Evolutionary conservation across 2,797 vertebrate genomes (phyloP).

Genomic region (Valencia hispanica): DNA sequence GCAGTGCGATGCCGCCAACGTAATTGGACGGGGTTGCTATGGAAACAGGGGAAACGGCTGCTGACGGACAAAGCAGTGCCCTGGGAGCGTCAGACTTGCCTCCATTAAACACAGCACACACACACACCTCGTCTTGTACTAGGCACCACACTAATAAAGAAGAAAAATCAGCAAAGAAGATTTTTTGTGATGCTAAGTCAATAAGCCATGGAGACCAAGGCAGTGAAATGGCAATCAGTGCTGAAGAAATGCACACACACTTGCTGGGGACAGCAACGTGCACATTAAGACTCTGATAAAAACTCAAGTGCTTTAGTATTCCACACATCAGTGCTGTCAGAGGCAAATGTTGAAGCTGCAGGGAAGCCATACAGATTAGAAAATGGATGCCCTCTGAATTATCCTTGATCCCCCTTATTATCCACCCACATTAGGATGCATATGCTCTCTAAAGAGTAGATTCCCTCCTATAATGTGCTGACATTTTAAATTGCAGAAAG

Average conservation of each 20-base stretch:
- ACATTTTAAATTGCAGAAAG: not conserved
- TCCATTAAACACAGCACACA: slow-evolving; percentile 51
- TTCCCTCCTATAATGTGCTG: slow-evolving; percentile 22
- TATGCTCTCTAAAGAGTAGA: slow-evolving; percentile 31
- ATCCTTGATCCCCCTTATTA: slow-evolving; percentile 48
- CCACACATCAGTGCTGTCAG: slow-evolving; percentile 32
- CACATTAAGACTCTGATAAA: slow-evolving; percentile 38
- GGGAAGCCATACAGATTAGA: slow-evolving; percentile 28
- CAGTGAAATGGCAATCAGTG: slow-evolving; percentile 33
- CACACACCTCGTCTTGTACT: slow-evolving; percentile 8
- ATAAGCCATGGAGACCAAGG: slow-evolving; percentile 33
- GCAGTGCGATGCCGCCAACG: slow-evolving; percentile 73
- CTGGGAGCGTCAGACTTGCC: slow-evolving; percentile 83
- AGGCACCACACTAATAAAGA: slow-evolving; percentile 11
- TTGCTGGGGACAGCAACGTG: slow-evolving; percentile 6
- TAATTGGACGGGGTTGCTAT: slow-evolving; percentile 96
- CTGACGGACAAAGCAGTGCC: slow-evolving; percentile 85
- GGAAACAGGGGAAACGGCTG: slow-evolving; percentile 97
- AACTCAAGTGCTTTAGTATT: slow-evolving; percentile 41
- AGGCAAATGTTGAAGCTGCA: slow-evolving; percentile 24
- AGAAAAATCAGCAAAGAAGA: not conserved
- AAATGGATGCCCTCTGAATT: slow-evolving; percentile 49
- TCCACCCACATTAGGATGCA: slow-evolving; percentile 29
- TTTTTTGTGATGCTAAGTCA: slow-evolving; percentile 29
- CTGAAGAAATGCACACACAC: slow-evolving; percentile 33